These are phyloP conservation scores for Epizoanthus rinbou DNA, from an alignment of 92 coral and sea anemone genomes.

Conservation along the genomic window DNA sequence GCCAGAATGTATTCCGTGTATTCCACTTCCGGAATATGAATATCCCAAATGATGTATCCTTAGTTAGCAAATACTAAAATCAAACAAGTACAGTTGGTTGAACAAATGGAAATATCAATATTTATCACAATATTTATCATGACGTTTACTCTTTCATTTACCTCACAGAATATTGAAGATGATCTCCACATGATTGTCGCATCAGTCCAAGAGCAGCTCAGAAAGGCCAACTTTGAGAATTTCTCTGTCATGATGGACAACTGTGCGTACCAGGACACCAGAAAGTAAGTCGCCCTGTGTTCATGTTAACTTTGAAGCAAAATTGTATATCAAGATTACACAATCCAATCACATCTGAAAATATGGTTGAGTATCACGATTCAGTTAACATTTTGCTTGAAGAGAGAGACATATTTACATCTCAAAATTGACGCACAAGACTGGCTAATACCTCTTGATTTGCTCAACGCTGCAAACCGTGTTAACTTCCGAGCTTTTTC, in stretches of 20 bases:
- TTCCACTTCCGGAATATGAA: too few relatives aligned
- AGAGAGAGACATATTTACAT: too few relatives aligned
- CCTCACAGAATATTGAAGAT: slow-evolving; percentile 70
- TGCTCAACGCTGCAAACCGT: too few relatives aligned
- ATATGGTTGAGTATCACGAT: neutral
- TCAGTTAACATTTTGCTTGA: too few relatives aligned
- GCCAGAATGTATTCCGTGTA: too few relatives aligned
- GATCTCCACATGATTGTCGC: slow-evolving; percentile 81
- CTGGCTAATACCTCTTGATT: too few relatives aligned
- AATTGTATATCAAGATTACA: neutral
- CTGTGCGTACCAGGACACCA: slow-evolving; percentile 88
- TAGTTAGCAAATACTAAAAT: too few relatives aligned
- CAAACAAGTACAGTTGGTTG: slow-evolving; percentile 1
- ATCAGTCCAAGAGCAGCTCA: slow-evolving; percentile 90
- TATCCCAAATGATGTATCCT: too few relatives aligned
- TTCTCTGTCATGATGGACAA: slow-evolving; percentile 94
- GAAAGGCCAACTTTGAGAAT: slow-evolving; percentile 97
- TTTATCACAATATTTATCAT: too few relatives aligned
- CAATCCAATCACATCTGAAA: neutral
- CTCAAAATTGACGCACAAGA: too few relatives aligned
- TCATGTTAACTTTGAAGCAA: neutral
- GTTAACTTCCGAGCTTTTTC: too few relatives aligned
- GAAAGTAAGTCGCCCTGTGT: slow-evolving; percentile 58
- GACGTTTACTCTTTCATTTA: neutral
- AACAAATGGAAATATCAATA: neutral